Conservation (phyloP, 2,113 vertebrate genomes). For the Harpagus bidentatus region DNA sequence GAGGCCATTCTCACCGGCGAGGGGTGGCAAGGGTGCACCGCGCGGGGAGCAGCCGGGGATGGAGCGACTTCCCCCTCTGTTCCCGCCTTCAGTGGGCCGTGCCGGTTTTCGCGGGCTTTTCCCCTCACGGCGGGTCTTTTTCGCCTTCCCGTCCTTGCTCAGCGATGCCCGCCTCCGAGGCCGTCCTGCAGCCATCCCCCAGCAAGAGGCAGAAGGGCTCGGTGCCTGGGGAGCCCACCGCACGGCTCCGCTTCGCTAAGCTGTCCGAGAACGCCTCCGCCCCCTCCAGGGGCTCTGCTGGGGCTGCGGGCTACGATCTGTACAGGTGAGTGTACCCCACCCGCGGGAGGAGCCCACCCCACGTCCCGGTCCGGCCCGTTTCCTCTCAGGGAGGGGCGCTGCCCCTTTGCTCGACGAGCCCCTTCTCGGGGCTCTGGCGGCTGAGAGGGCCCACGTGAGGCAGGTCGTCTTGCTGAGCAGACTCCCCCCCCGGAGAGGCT, state of each 20-base stretch:
- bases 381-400: no score
- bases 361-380: accelerated
- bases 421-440: accelerated
- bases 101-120: background rate
- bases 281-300: constrained; percentile 83
- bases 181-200: constrained; percentile 36
- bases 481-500: background rate
- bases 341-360: accelerated
- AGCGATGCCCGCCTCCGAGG: constrained; percentile 81
- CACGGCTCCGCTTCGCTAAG: constrained; percentile 78
- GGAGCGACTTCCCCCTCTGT: background rate
- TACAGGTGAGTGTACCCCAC: constrained; percentile 81
- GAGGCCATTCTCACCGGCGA: background rate
- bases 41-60: accelerated
- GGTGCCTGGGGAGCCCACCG: background rate
- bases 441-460: background rate
- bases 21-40: accelerated
- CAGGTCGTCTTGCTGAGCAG: background rate
- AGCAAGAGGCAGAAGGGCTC: constrained; percentile 68
- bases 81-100: background rate
- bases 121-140: background rate
- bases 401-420: no score
- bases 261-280: constrained; percentile 85
- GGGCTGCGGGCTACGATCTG: constrained; percentile 90
- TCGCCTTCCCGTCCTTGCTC: accelerated